Conservation (phyloP, 2,797 vertebrate genomes). For the Cichlasoma orientale region DNA sequence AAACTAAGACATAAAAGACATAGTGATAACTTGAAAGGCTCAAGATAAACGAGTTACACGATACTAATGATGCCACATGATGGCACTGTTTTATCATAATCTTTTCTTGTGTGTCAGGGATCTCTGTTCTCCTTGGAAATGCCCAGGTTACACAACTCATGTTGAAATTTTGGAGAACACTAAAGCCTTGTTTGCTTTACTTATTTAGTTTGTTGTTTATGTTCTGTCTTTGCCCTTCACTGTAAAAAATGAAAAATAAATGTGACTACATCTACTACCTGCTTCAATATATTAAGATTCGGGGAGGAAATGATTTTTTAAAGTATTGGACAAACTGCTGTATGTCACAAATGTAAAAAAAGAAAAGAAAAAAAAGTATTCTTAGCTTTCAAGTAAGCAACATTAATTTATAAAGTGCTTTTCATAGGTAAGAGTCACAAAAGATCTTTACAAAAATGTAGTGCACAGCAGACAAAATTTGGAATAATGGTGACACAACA, state of each 20-base stretch:
- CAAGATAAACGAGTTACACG: not conserved
- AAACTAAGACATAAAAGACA: not conserved
- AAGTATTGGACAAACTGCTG: not conserved
- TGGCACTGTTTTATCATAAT: constrained; percentile 34
- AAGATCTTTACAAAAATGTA: not conserved
- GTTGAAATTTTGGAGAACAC: constrained; percentile 36
- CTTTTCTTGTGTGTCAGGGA: not conserved
- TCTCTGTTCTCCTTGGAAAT: constrained; percentile 18
- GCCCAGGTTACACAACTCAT: constrained; percentile 22
- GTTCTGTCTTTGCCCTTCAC: not conserved
- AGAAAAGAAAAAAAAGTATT: not conserved
- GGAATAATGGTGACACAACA: no score
- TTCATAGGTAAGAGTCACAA: not conserved
- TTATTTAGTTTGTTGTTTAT: constrained; percentile 13
- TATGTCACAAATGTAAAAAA: not conserved
- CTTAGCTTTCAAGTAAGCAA: not conserved
- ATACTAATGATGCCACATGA: constrained; percentile 47
- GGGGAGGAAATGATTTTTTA: not conserved
- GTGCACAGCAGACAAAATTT: no score
- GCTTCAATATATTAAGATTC: not conserved
- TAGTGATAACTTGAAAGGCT: not conserved
- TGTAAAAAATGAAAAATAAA: not conserved
- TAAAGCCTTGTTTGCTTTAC: not conserved
- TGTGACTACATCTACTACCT: not conserved
- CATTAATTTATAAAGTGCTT: not conserved